These are phyloP conservation scores for Limanda limanda DNA, from an alignment of 2,113 vertebrate genomes.

Conservation along the genomic window DNA sequence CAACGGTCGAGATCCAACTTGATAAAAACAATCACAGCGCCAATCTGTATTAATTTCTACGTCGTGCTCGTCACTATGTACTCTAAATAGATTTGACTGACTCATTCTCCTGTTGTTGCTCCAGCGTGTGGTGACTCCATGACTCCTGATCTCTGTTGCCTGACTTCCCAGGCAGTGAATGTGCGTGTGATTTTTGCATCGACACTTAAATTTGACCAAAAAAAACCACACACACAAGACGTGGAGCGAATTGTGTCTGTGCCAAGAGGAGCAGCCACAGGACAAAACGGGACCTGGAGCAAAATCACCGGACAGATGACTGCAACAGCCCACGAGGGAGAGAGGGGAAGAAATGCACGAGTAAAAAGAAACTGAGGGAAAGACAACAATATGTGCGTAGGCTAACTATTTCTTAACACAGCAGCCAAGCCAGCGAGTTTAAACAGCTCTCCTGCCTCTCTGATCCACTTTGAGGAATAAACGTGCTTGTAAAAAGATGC, in stretches of 20 bases:
- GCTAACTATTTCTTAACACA: slow-evolving; percentile 45
- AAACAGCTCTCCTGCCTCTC: slow-evolving; percentile 68
- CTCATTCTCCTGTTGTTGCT: slow-evolving; percentile 17
- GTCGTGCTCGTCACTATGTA: neutral
- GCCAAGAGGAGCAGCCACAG: slow-evolving; percentile 27
- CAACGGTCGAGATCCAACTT: slow-evolving; percentile 38
- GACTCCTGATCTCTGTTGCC: slow-evolving; percentile 27
- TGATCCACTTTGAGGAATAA: slow-evolving; percentile 77
- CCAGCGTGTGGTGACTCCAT: slow-evolving; percentile 19
- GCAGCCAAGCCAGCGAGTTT: slow-evolving; percentile 52
- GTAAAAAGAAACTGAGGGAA: neutral
- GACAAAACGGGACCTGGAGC: slow-evolving; percentile 26
- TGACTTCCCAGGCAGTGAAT: neutral
- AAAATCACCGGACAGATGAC: slow-evolving; percentile 22
- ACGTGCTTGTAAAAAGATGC: slow-evolving; percentile 69
- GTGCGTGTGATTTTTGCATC: neutral
- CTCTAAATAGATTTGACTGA: slow-evolving; percentile 1
- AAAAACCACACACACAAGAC: slow-evolving; percentile 1
- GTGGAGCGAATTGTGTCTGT: slow-evolving; percentile 11
- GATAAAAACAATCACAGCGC: slow-evolving; percentile 53
- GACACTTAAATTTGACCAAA: slow-evolving; percentile 8
- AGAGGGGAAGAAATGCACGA: slow-evolving; percentile 13
- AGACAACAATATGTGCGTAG: slow-evolving; percentile 46
- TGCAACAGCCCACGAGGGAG: slow-evolving; percentile 10
- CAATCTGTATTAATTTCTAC: slow-evolving; percentile 9